Base-by-base conservation (phyloP, 2,113 vertebrate genomes). In the Stigmatopora nigra region DNA sequence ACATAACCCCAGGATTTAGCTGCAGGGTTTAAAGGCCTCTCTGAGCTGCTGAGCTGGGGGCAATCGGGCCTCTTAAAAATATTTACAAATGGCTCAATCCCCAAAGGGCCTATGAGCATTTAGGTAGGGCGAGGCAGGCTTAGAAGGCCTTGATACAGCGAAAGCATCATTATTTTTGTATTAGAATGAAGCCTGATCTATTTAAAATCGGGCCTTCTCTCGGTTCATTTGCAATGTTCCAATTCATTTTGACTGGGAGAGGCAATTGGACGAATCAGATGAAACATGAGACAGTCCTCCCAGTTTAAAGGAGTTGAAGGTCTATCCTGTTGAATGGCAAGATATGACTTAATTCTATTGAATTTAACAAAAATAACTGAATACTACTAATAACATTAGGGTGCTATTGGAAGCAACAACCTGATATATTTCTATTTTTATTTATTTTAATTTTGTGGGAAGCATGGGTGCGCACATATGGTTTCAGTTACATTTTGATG, bases 1-100 rank as follows among this genome's bases (percentile, higher is more conserved):
- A 88, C 89, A 88, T 89, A 92, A 90, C 90, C 90, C 81, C 73
- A 19, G 84, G 85, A 82, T 90, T 91, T 87, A 89, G 85, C 83
- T 79, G 78, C 79, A 81, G 86, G 84, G 84, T 77, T 89, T 90
- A 88, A 85, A 84, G 85, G 84, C 86, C 81, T 84, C 79, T 78
- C 87, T 86, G 86, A 86, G 88, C 85, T 80, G 77, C 79, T 85
- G 87, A 88, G 84, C 88, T 82, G 67, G 77, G 80, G 78, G 82
- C 85, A 87, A 86, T 84, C 69, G 72, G 83, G 82, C 84, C 85
- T 84, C 81, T 88, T 89, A 83, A 82, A 86, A 90, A 89, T 82
- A 84, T 86, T 88, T 87, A 86, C 75, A 85, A 87, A 88, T 88
- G 77, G 68, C 81, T 83, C 67, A 87, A 51, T 84, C 85, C 84